Conservation (phyloP, 2,888 invertebrate species). For the Lysandra coridon region DNA sequence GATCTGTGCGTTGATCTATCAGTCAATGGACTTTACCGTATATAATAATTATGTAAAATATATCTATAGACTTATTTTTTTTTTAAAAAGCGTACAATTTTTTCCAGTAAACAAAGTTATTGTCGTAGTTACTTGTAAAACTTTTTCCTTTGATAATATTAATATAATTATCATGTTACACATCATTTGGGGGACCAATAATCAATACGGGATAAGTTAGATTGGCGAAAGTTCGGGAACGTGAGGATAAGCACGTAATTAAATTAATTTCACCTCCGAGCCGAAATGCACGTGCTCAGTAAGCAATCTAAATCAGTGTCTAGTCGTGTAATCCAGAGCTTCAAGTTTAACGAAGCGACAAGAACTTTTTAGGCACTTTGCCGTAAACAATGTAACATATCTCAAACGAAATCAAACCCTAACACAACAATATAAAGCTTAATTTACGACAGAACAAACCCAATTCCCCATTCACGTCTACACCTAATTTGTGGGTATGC, state of each 20-base stretch:
- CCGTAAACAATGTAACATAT: conserved; percentile 56
- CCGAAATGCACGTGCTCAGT: conserved; percentile 43
- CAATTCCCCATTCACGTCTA: conserved; percentile 36
- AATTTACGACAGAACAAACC: not conserved
- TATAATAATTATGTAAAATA: no score
- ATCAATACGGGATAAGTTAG: conserved; percentile 18
- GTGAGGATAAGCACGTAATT: conserved; percentile 33
- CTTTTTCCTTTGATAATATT: no score
- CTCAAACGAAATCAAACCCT: conserved; percentile 47
- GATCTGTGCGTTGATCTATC: no score
- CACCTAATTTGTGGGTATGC: conserved; percentile 53
- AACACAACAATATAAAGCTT: conserved; percentile 31
- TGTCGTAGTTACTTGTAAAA: no score
- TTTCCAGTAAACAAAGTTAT: no score
- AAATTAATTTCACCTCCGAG: conserved; percentile 40
- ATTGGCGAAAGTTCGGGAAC: conserved; percentile 39
- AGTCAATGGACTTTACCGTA: no score
- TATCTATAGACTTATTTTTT: no score
- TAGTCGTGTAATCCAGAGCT: conserved; percentile 61
- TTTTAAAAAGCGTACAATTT: no score
- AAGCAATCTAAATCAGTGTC: conserved; percentile 56
- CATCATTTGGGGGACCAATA: not conserved
- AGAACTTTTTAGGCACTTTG: conserved; percentile 64
- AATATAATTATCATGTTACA: not conserved
- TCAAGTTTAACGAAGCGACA: conserved; percentile 68